phyloP scores from a whole-genome alignment of 2,888 invertebrate genomes.

The Gastracanthus pulcherrimus region DNA sequence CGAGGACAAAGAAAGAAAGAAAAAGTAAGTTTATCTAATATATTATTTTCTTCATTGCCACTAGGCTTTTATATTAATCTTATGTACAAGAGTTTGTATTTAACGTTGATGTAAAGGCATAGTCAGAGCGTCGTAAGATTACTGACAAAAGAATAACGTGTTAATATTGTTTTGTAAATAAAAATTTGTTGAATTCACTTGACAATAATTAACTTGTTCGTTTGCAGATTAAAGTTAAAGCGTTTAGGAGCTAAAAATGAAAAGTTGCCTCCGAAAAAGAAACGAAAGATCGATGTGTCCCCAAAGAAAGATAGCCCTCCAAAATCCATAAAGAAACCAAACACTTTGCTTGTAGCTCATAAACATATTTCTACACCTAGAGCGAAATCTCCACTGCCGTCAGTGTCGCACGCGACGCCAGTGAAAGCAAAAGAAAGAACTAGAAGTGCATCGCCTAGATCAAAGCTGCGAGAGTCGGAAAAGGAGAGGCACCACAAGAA shows the following conservation, averaged over 20 bases:
- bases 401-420: constrained; percentile 62
- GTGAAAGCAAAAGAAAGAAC: constrained; percentile 70
- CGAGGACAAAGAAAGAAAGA: constrained; percentile 79
- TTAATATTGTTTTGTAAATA: constrained; percentile 11
- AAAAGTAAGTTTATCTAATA: constrained; percentile 65
- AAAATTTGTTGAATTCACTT: constrained; percentile 6
- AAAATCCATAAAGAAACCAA: constrained; percentile 52
- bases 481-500: constrained; percentile 70
- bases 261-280: constrained; percentile 69
- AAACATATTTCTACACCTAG: constrained; percentile 56
- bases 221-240: constrained; percentile 71
- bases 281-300: constrained; percentile 70
- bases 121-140: neutral
- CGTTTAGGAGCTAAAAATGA: constrained; percentile 71
- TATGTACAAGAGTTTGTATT: neutral
- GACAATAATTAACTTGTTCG: constrained; percentile 49
- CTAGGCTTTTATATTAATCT: constrained; percentile 18
- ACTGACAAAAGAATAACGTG: neutral
- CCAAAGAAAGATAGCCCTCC: constrained; percentile 62
- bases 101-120: neutral
- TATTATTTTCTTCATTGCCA: neutral
- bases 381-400: constrained; percentile 64
- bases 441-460: constrained; percentile 71
- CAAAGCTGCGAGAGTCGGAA: constrained; percentile 64
- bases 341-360: constrained; percentile 44